phyloP scores from a whole-genome alignment of 2,797 vertebrate genomes.

The Perodicticus potto region DNA sequence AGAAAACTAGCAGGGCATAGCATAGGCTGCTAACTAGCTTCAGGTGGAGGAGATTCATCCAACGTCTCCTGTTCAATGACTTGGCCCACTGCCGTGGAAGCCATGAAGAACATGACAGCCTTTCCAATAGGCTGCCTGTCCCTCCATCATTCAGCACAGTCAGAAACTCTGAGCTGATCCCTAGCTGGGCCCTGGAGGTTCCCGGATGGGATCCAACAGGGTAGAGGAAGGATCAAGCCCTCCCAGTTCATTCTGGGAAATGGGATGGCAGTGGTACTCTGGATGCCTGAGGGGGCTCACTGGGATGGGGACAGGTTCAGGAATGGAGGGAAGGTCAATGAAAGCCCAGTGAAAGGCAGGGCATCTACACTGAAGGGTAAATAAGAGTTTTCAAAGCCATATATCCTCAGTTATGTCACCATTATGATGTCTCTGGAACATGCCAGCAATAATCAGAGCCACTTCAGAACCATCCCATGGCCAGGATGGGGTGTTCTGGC shows the following conservation, averaged over 20 bases:
- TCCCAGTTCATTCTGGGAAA: not conserved
- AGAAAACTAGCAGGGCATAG: not conserved
- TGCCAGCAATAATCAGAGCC: not conserved
- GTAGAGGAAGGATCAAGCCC: not conserved
- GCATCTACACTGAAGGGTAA: not conserved
- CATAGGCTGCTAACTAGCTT: not conserved
- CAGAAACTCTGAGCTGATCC: not conserved
- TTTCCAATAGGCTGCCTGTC: not conserved
- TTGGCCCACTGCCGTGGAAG: too few species aligned
- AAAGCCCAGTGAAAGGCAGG: not conserved
- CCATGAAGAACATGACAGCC: not conserved
- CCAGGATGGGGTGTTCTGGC: too few species aligned
- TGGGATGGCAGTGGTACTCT: not conserved
- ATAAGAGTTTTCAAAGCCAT: not conserved
- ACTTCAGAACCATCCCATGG: not conserved
- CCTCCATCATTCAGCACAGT: not conserved
- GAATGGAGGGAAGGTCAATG: not conserved
- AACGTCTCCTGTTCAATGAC: not conserved
- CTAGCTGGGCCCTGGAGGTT: not conserved
- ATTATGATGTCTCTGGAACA: not conserved
- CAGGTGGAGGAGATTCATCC: not conserved
- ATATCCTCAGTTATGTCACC: not conserved
- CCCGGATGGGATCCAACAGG: not conserved
- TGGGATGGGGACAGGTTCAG: not conserved
- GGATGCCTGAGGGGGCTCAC: not conserved